Percentiles rank a stretch among this genome's conserved stretches.
phyloP scores from a whole-genome alignment of 1,140 invertebrate species.

The Zophobas morio region DNA sequence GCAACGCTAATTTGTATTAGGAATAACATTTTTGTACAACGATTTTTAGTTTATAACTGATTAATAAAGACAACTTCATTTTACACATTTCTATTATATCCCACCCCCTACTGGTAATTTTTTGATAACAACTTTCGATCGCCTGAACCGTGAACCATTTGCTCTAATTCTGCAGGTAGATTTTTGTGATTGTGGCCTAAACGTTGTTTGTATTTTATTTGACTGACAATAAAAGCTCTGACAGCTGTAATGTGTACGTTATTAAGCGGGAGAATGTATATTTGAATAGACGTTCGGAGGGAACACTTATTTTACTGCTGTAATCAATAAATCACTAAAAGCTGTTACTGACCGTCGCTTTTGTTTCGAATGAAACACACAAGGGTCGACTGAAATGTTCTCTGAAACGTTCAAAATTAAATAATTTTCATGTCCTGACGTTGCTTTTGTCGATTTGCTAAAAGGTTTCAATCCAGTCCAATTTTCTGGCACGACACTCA shows the following conservation, averaged over 20 bases:
- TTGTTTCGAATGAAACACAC: constrained; percentile 49
- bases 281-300: constrained; percentile 55
- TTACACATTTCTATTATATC: too few species aligned
- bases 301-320: constrained; percentile 49
- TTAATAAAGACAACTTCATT: too few species aligned
- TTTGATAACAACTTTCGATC: constrained; percentile 17
- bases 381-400: constrained; percentile 43
- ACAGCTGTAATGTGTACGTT: constrained; percentile 56
- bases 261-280: constrained; percentile 54
- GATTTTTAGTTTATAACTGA: too few species aligned
- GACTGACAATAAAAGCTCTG: constrained; percentile 50
- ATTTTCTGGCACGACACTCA: constrained; percentile 45
- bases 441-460: constrained; percentile 47
- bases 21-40: too few species aligned
- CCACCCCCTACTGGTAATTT: neutral
- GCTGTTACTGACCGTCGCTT: constrained; percentile 53
- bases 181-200: constrained; percentile 22
- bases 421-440: constrained; percentile 49
- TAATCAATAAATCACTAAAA: constrained; percentile 58
- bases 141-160: neutral
- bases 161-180: constrained; percentile 26
- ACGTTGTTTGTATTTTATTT: constrained; percentile 47
- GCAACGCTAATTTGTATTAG: too few species aligned
- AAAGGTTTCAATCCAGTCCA: constrained; percentile 48
- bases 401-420: constrained; percentile 46